A percentile compares a stretch with the other conserved stretches of the same genome.
Evolutionary conservation across 2,797 vertebrate species (phyloP).

Genomic region (Synanceia verrucosa): DNA sequence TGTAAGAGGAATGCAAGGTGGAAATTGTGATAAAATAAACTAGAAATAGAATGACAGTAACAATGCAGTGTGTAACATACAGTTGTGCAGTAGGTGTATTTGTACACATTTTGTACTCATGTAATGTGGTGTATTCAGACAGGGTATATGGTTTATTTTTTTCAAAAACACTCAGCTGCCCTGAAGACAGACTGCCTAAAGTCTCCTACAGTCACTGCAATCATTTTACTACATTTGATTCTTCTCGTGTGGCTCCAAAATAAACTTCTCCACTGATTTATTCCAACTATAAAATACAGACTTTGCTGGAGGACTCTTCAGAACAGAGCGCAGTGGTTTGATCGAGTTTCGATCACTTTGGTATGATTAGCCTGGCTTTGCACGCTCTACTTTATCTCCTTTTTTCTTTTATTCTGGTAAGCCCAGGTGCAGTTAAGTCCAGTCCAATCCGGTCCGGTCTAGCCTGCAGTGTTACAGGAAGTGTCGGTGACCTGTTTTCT

Average conservation of each 20-base stretch:
- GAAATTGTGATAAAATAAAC: no score
- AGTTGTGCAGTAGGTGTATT: no score
- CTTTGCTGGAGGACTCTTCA: neutral
- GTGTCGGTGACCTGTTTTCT: slow-evolving; percentile 41
- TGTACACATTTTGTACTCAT: no score
- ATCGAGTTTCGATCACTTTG: neutral
- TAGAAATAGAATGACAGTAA: no score
- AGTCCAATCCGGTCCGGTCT: neutral
- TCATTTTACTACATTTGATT: slow-evolving; percentile 16
- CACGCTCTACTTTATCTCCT: neutral
- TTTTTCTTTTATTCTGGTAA: neutral
- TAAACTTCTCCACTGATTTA: slow-evolving; percentile 11
- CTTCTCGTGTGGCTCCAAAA: slow-evolving; percentile 29
- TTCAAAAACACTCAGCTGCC: slow-evolving; percentile 2
- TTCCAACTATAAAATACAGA: slow-evolving; percentile 1
- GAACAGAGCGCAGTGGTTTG: neutral
- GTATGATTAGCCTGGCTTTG: neutral
- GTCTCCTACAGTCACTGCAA: slow-evolving; percentile 11
- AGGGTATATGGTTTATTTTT: slow-evolving; percentile 7
- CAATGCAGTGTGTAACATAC: no score
- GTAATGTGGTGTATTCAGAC: neutral
- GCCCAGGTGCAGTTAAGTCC: neutral
- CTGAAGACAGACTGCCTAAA: slow-evolving; percentile 25
- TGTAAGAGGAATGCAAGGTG: no score
- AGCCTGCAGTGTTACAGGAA: neutral